Conservation (phyloP, 2,888 invertebrate species). For the Chrysomela aeneicollis region DNA sequence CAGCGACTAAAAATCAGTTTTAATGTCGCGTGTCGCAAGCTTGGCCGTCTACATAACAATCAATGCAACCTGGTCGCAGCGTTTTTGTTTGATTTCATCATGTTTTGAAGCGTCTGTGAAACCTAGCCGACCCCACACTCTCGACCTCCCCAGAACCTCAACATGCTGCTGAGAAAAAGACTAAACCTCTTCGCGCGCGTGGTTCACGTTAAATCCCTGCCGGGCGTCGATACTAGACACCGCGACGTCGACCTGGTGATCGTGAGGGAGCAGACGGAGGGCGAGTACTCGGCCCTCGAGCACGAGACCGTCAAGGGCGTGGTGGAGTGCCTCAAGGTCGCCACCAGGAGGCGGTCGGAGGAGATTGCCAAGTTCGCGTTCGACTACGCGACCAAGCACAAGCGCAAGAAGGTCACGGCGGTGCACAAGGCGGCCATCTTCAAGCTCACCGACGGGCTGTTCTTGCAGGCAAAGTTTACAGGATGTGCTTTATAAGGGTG, state of each 20-base stretch:
- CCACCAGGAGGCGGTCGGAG: conserved; percentile 89
- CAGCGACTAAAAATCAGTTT: no score
- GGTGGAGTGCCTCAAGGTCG: conserved; percentile 96
- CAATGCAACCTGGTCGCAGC: no score
- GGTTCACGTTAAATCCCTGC: conserved; percentile 91
- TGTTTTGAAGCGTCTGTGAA: no score
- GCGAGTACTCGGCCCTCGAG: conserved; percentile 97
- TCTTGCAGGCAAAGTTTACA: no score
- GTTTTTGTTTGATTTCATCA: no score
- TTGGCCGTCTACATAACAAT: no score
- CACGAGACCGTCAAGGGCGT: conserved; percentile 91
- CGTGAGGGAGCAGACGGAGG: conserved; percentile 97
- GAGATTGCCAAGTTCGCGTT: conserved; percentile 99
- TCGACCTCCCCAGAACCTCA: conserved; percentile 89
- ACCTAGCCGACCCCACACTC: no score
- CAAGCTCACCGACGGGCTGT: conserved; percentile 97
- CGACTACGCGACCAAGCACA: conserved; percentile 94
- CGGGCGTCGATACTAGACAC: conserved; percentile 85
- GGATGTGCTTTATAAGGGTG: no score
- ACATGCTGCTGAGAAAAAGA: conserved; percentile 88
- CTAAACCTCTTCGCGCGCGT: conserved; percentile 92
- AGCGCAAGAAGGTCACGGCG: conserved; percentile 94
- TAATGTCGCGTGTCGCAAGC: no score
- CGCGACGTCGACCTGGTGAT: conserved; percentile 94
- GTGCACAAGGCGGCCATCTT: conserved; percentile 99